phyloP scores from a whole-genome alignment of 2,797 vertebrate species.

The Orientallactaga sibirica region DNA sequence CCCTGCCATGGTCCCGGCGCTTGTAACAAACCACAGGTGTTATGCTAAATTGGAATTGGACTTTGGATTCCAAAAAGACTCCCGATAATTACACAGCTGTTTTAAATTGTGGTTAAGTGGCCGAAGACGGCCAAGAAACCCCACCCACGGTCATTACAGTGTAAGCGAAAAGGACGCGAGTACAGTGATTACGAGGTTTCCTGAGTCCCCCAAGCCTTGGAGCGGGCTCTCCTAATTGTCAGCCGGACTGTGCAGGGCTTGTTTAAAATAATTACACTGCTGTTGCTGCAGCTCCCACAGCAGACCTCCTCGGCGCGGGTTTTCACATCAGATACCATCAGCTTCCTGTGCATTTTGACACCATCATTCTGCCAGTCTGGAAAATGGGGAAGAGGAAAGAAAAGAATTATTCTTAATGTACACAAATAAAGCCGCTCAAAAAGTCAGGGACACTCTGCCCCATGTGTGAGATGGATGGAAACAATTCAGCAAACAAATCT shows the following conservation, averaged over 20 bases:
- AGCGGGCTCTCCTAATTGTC: slow-evolving; percentile 90
- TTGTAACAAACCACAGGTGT: slow-evolving; percentile 75
- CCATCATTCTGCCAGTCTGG: slow-evolving; percentile 88
- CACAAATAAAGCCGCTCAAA: slow-evolving; percentile 86
- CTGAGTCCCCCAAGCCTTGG: slow-evolving; percentile 87
- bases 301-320: slow-evolving; percentile 80
- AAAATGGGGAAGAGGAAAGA: slow-evolving; percentile 79
- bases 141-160: slow-evolving; percentile 85
- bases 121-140: slow-evolving; percentile 82
- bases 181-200: slow-evolving; percentile 85
- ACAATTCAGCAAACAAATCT: slow-evolving; percentile 83
- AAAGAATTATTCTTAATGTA: slow-evolving; percentile 88
- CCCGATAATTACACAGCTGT: slow-evolving; percentile 80
- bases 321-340: slow-evolving; percentile 88
- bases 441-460: slow-evolving; percentile 78
- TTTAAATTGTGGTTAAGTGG: slow-evolving; percentile 79
- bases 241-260: slow-evolving; percentile 88
- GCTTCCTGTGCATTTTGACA: slow-evolving; percentile 89
- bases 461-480: slow-evolving; percentile 75
- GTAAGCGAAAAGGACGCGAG: slow-evolving; percentile 84
- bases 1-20: slow-evolving; percentile 2
- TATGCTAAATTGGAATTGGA: slow-evolving; percentile 75
- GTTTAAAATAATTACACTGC: slow-evolving; percentile 92
- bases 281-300: slow-evolving; percentile 66
- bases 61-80: slow-evolving; percentile 74